These are phyloP conservation scores for Synergus laeviventris DNA, from an alignment of 2,888 invertebrate species.

Conservation along the genomic window DNA sequence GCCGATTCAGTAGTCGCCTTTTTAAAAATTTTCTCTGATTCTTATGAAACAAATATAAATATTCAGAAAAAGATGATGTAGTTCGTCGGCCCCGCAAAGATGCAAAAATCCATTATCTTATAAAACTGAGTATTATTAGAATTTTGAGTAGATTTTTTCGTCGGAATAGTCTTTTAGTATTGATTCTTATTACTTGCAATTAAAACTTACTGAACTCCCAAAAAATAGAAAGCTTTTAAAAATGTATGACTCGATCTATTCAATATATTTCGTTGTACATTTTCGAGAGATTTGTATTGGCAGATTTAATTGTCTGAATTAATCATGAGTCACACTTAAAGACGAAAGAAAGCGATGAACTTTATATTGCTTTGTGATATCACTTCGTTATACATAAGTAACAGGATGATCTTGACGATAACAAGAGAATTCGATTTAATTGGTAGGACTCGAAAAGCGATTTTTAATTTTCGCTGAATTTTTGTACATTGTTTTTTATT, in stretches of 20 bases:
- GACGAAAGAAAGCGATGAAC: not conserved
- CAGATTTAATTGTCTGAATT: not conserved
- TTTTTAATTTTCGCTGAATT: not conserved
- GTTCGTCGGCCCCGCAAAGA: not conserved
- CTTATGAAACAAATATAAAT: too few species aligned
- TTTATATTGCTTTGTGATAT: not conserved
- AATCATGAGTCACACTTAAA: not conserved
- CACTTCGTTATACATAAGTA: not conserved
- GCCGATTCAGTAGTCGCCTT: too few species aligned
- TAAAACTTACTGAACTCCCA: not conserved
- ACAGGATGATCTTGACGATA: not conserved
- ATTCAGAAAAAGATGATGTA: not conserved
- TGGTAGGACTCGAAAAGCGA: not conserved
- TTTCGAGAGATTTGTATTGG: not conserved
- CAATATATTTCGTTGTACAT: not conserved
- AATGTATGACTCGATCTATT: not conserved
- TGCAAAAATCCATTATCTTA: not conserved
- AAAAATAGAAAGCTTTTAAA: not conserved
- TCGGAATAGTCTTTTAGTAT: not conserved
- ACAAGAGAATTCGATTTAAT: not conserved
- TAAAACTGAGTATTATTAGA: not conserved
- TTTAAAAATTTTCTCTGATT: too few species aligned
- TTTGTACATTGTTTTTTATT: not conserved
- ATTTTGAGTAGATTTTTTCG: not conserved
- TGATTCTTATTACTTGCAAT: not conserved